Base-by-base conservation (phyloP, 1,140 invertebrate species). In the Wasmannia auropunctata region DNA sequence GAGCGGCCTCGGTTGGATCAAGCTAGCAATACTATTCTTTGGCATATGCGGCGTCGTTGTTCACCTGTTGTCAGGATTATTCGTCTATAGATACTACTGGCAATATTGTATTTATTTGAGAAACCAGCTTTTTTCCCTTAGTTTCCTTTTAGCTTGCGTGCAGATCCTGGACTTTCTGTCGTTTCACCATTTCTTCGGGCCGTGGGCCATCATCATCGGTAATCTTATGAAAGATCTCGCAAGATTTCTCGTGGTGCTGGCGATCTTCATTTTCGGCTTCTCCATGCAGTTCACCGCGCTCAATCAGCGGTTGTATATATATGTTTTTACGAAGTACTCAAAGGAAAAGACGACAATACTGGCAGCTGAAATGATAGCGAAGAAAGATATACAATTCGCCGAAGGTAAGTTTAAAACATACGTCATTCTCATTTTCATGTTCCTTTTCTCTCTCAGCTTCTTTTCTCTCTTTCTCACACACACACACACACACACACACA, bases 181-280 rank as follows among this genome's bases (percentile, higher is more conserved):
- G 8, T 99, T 99, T 94, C 99, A 99, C 95, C 98, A 99, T 95
- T 96, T 99, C 0, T 99, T 99, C 93, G 99, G 99, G 51, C 99
- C 99, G 0, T 99, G 99, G 99, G 98, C 98, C 22, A 98, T 98
- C 87, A 98, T 98, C 92, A 98, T 98, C 89, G 98, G 98, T 14
- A 98, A 98, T 93, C 95, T 98, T 60, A 98, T 98, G 96, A 98
- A 98, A 95, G 97, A 99, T 95, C 96, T 99, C 88, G 98, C 98
- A 6, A 96, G 99, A 87, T 99, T 99, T 95, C 96, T 99, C 77
- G 99, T 99, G 34, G 99, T 99, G 10, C 95, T 99, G 91, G 97
- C 98, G 19, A 99, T 99, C 94, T 99, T 99, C 95, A 98, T 99
- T 87, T 98, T 99, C 93, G 99, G 99, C 63, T 99, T 99, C 94